These are phyloP conservation scores for Oreochromis tanganicae DNA, from an alignment of 2,113 vertebrate genomes.

Conservation along the genomic window DNA sequence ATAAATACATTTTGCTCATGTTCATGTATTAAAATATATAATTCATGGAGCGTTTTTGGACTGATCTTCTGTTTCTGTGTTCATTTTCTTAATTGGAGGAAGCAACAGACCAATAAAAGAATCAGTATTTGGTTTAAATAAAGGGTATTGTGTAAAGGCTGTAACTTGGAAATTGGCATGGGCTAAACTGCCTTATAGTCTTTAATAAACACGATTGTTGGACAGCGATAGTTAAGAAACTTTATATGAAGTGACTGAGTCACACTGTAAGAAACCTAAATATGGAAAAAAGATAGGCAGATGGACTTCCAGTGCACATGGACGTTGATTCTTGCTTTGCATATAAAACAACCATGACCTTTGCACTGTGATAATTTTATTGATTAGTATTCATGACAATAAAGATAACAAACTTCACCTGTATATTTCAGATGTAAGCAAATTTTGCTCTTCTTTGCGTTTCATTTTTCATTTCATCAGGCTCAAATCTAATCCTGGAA, in stretches of 20 bases:
- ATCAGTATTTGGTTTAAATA: background rate
- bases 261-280: background rate
- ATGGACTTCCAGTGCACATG: background rate
- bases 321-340: background rate
- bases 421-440: background rate
- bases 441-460: background rate
- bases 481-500: background rate
- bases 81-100: background rate
- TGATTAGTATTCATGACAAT: background rate
- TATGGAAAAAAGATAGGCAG: background rate
- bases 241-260: background rate
- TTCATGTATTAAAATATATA: background rate
- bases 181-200: background rate
- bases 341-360: background rate
- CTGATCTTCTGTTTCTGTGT: background rate
- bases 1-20: background rate
- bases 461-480: background rate
- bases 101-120: background rate
- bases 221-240: background rate
- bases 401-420: background rate
- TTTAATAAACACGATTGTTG: background rate
- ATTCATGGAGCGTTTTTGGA: background rate
- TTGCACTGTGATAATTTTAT: background rate
- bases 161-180: fast-evolving
- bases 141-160: background rate